Evolutionary conservation across 2,888 invertebrate species (phyloP), one percentile per base, ranked within the genome.

Genomic region (Fissipunctia ypsillon): DNA sequence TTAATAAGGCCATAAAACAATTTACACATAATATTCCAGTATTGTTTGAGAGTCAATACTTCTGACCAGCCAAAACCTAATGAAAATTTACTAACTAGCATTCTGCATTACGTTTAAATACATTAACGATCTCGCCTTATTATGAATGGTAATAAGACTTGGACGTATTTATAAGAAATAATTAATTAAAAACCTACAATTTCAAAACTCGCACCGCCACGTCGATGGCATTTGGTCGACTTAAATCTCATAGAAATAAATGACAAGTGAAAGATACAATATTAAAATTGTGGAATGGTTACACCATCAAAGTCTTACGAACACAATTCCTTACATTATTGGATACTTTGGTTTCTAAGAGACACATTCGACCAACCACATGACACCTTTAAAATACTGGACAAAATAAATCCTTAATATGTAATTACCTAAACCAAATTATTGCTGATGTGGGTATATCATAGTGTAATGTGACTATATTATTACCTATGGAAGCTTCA

Each of bases 401-500:
- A 92, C 88, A 92, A 93, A 93, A 91, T 87, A 89, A 94, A 91
- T 87, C 89, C 91, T 91, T 91, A 92, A 88, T n/a, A n/a, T n/a
- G 87, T 88, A 88, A 90, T 91, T 90, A 92, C 91, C 90, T 94
- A 94, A 94, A 92, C 90, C 91, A 93, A 93, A 89, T 95, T 94
- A 94, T 95, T 95, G 94, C 94, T 94, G 94, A 86, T 82, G 87
- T 91, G 90, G 91, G 90, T 92, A 91, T 90, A 92, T 90, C 86
- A 90, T 90, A 91, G 89, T 93, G 93, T 91, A 92, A 89, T 92
- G 93, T 91, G 92, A 91, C 92, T 93, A 93, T 92, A 91, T 92
- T 91, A 93, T 94, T 92, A 94, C 83, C 94, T 96, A 95, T 95
- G 95, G 95, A 93, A 95, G 95, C 92, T 93, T 95, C 91, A 93